Conservation (phyloP, 2,113 vertebrate species). For the Nothoprocta pentlandii region DNA sequence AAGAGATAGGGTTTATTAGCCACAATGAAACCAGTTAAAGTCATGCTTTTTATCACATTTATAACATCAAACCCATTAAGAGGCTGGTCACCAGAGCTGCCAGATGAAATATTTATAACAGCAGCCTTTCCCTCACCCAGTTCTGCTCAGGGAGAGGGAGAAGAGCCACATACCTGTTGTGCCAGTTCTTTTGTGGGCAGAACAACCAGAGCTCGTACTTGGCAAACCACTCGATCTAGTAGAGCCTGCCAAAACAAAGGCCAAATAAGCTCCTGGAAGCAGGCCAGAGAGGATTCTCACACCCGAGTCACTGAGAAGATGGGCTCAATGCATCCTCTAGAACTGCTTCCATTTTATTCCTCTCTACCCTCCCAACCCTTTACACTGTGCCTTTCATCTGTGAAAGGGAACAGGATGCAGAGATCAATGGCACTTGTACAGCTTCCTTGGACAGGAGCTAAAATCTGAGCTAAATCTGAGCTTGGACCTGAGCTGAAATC, state of each 20-base stretch:
- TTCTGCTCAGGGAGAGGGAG: background rate
- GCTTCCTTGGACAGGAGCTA: background rate
- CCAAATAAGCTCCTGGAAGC: background rate
- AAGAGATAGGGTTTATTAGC: background rate
- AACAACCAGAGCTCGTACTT: conserved; percentile 88
- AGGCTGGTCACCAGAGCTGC: background rate
- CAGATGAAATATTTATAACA: background rate
- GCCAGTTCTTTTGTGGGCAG: conserved; percentile 96
- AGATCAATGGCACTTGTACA: background rate
- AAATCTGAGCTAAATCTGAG: background rate
- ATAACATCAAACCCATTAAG: background rate
- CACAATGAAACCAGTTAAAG: background rate
- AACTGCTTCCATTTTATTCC: background rate
- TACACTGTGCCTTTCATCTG: background rate
- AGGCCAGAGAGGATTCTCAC: background rate
- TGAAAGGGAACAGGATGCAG: background rate
- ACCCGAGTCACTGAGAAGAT: background rate
- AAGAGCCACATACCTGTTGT: conserved; percentile 85
- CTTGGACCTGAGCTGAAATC: background rate
- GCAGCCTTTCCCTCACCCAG: background rate
- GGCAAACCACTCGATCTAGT: conserved; percentile 85
- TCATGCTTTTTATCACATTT: rapidly evolving
- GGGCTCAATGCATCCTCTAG: background rate
- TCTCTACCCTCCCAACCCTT: background rate
- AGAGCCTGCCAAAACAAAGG: conserved; percentile 80